Conservation (phyloP, 1,140 invertebrate genomes). For the Drosophila setifemur region DNA sequence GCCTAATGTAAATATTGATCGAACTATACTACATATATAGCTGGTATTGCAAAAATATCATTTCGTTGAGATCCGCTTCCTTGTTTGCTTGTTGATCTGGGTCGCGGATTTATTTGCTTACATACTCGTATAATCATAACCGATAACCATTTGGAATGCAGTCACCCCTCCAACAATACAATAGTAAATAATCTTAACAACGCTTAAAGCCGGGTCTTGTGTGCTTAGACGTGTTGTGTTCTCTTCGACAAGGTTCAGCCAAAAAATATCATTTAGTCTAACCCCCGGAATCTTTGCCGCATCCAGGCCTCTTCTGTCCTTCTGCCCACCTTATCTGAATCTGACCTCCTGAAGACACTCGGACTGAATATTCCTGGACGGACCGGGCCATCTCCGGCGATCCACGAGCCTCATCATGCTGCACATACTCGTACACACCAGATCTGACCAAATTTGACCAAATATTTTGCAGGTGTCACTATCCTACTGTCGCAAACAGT, state of each 20-base stretch:
- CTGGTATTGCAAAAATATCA: constrained; percentile 55
- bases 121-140: not conserved
- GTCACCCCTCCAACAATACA: constrained; percentile 23
- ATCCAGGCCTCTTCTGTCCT: no score
- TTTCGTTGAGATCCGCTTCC: constrained; percentile 40
- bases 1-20: constrained; percentile 12
- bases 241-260: constrained; percentile 72
- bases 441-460: constrained; percentile 49
- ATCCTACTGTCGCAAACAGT: constrained; percentile 99
- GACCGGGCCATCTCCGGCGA: not conserved
- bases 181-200: constrained; percentile 6
- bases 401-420: not conserved
- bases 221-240: constrained; percentile 27
- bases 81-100: constrained; percentile 39
- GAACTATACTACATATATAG: constrained; percentile 8
- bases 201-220: constrained; percentile 1
- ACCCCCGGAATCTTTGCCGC: constrained; percentile 10
- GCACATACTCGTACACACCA: constrained; percentile 1
- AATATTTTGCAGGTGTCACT: constrained; percentile 93
- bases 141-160: constrained; percentile 22
- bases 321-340: constrained; percentile 12
- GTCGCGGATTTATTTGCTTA: constrained; percentile 38
- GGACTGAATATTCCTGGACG: constrained; percentile 11
- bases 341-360: constrained; percentile 12
- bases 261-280: constrained; percentile 78